Evolutionary conservation across 2,888 invertebrate genomes (phyloP).

Genomic region (Clitarchus hookeri): DNA sequence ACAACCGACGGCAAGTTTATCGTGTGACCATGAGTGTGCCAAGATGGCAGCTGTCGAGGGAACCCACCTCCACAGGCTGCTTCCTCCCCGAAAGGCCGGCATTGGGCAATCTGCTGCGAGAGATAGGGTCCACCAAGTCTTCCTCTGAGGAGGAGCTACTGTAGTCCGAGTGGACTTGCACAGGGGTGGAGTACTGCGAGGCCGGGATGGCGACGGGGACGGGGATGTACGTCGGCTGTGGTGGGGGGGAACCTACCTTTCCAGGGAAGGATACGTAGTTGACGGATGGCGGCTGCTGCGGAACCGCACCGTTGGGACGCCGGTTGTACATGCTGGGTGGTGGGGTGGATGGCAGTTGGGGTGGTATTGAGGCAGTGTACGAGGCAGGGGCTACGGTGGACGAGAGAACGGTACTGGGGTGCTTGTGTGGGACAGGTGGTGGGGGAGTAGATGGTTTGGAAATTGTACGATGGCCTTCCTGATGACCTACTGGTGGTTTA

Average conservation of each 20-base stretch:
- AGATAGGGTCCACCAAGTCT: constrained; percentile 44
- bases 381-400: not conserved
- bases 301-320: not conserved
- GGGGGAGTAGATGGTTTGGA: constrained; percentile 22
- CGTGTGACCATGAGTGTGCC: not conserved
- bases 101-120: constrained; percentile 43
- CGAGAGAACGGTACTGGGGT: constrained; percentile 29
- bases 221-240: not conserved
- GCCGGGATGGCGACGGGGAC: constrained; percentile 56
- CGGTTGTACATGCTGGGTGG: constrained; percentile 53
- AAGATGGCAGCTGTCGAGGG: not conserved
- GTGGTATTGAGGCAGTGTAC: constrained; percentile 31
- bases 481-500: not conserved
- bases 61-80: constrained; percentile 41
- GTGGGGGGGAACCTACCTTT: not conserved
- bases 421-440: not conserved
- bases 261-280: constrained; percentile 25
- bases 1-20: not conserved
- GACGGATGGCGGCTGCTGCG: constrained; percentile 27
- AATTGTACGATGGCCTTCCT: not conserved
- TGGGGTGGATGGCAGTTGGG: constrained; percentile 57
- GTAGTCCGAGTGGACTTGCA: constrained; percentile 56
- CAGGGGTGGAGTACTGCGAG: constrained; percentile 55
- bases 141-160: constrained; percentile 38
- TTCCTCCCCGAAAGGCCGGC: constrained; percentile 42